Evolutionary conservation across 2,113 vertebrate species (phyloP), one percentile per base, ranked within the genome.

Genomic region (Neopipo cinnamomea): DNA sequence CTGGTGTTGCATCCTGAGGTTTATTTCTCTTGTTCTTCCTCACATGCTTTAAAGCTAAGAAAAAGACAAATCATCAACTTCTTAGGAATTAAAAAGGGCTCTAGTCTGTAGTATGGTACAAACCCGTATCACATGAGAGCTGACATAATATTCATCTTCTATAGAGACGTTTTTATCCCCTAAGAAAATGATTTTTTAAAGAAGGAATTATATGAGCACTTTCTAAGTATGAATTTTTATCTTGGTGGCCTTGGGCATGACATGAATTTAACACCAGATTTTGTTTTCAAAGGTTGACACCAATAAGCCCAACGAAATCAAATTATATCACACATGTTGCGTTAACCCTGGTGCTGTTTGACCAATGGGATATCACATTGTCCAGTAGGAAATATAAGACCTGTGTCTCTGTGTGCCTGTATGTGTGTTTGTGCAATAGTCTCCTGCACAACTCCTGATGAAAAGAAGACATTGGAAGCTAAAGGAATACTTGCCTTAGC

Each of bases 241-340:
- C 62, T 73, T 66, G n/a, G 71, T 89, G 71, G 80, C 74, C 70
- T 47, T 80, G 46, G 58, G 53, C 71, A 71, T 9, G 41, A 53
- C 44, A 72, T 39, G 35, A 93, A 91, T 89, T 95, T 92, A 92
- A 85, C 72, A 88, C 2, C 8, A 91, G 50, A 84, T 91, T 92
- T 88, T 89, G 37, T 83, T 96, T 90, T 33, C 44, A 53, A 62
- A 93, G 46, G 50, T 49, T 85, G 70, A 85, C 61, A 85, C 24
- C 52, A 75, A 37, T 31, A 91, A 89, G 73, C 72, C 70, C 63
- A 76, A 87, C 76, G 66, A 89, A 94, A 85, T 67, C 0, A 46
- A n/a, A 75, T 92, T 84, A 75, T 81, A 68, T 52, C 61, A 67
- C 39, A 67, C 44, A 33, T 15, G 52, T 75, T 92, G 65, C 44